phyloP scores from a whole-genome alignment of 2,888 invertebrate species.

The Steinernema hermaphroditum region DNA sequence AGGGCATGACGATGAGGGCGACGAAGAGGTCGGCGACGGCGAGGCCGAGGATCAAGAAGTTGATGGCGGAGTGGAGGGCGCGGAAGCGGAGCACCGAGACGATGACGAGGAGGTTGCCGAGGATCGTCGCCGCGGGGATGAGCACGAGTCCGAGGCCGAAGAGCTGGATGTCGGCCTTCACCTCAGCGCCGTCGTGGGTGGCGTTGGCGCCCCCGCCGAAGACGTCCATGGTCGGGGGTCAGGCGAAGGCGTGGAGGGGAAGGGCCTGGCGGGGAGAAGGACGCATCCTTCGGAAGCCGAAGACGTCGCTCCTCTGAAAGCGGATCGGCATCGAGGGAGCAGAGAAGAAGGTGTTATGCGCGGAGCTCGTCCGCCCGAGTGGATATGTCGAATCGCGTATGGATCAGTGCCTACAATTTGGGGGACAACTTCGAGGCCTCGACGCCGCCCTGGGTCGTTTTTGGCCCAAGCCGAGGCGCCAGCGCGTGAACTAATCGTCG shows the following conservation, averaged over 20 bases:
- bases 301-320: constrained; percentile 20
- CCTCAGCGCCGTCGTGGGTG: background rate
- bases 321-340: too few relatives aligned
- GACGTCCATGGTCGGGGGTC: background rate
- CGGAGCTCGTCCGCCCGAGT: constrained; percentile 18
- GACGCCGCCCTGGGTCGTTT: constrained; percentile 6
- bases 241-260: background rate
- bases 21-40: constrained; percentile 65
- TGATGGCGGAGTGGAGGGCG: constrained; percentile 87
- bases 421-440: constrained; percentile 2
- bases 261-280: background rate
- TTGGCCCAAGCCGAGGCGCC: background rate
- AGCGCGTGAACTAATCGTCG: constrained; percentile 25
- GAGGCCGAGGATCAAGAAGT: constrained; percentile 95
- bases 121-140: constrained; percentile 57
- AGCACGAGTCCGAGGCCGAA: constrained; percentile 52
- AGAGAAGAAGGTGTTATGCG: constrained; percentile 28
- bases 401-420: constrained; percentile 31
- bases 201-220: constrained; percentile 8
- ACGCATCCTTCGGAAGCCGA: constrained; percentile 8
- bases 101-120: constrained; percentile 63
- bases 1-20: constrained; percentile 65
- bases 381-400: constrained; percentile 26
- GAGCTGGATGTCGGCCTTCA: constrained; percentile 32
- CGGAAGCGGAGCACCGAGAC: constrained; percentile 63